Evolutionary conservation across 2,888 invertebrate genomes (phyloP).

Genomic region (Patella caerulea): DNA sequence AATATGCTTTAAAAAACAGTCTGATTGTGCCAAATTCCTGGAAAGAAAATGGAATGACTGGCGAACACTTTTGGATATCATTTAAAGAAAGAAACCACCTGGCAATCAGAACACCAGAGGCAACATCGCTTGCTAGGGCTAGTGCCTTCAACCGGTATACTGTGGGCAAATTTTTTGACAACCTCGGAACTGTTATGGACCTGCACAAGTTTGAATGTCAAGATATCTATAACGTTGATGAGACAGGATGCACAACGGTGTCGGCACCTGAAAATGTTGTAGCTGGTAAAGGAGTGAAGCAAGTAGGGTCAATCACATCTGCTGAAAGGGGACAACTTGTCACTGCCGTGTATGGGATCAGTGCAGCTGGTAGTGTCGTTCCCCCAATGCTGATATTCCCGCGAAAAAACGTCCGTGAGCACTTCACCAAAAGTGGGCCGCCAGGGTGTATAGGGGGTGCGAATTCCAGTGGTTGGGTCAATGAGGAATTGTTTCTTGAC

Average conservation of each 20-base stretch:
- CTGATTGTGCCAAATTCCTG: not conserved
- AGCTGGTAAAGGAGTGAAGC: conserved; percentile 13
- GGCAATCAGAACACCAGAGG: conserved; percentile 18
- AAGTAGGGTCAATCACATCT: conserved; percentile 21
- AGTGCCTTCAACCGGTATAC: conserved; percentile 18
- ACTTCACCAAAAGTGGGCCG: no score
- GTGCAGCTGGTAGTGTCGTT: conserved; percentile 27
- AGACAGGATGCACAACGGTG: conserved; percentile 23
- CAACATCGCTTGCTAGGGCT: conserved; percentile 18
- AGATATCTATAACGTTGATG: conserved; percentile 23
- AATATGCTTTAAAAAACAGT: not conserved
- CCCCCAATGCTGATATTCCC: conserved; percentile 37
- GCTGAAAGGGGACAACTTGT: no score
- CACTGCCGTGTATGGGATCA: conserved; percentile 22
- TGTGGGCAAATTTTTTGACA: conserved; percentile 22
- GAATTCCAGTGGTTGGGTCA: not conserved
- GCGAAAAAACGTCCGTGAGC: not conserved
- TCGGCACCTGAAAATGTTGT: conserved; percentile 13
- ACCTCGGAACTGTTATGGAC: conserved; percentile 19
- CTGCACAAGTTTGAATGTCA: conserved; percentile 11
- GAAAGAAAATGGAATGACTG: not conserved
- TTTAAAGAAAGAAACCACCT: conserved; percentile 16
- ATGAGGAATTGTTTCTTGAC: not conserved
- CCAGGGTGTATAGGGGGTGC: not conserved
- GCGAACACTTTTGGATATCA: conserved; percentile 13